Evolutionary conservation across 2,113 vertebrate species (phyloP), one percentile per base, ranked within the genome.

Genomic region (Propithecus coquereli): DNA sequence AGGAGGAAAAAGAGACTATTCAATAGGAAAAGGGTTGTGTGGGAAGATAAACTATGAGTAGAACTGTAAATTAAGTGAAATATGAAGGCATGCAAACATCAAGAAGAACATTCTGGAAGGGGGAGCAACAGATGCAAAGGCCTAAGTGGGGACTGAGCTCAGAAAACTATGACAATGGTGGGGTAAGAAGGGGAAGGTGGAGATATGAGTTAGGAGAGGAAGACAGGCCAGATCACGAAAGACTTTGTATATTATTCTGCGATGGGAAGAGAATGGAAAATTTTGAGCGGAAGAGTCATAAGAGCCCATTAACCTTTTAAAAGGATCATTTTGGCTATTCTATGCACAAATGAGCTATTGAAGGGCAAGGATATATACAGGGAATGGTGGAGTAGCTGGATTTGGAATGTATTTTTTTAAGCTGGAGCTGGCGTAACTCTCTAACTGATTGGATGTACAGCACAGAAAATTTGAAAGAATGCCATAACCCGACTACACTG

Each of bases 131-230:
- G 23, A 3, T n/a, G 0, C 71, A 88, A 52, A 93, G 5, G 13
- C 0, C 14, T 14, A 52, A 11, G 1, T 3, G 3, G 5, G 2
- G 18, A 47, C 40, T 47, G 43, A 92, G 8, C 2, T 47, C 30
- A 18, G 25, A 73, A 18, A 3, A 10, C 6, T 13, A 5, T 34
- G 11, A 25, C 3, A 52, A 27, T 37, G 30, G 7, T 57, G 2
- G 3, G 22, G 0, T 74, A 77, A 65, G 0, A 9, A 68, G 6
- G 2, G 30, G 54, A 80, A 20, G 37, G 22, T 11, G 2, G 10
- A 45, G 25, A 27, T 11, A 8, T 34, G 34, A 81, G 2, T 3
- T 11, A 1, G 23, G 8, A 43, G 14, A 73, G 32, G 22, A 61
- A 65, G 68, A 16, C 11, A 20, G 18, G 22, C 37, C n/a, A 32